Base-by-base conservation (phyloP, 35 echinoderm and acorn worm species). In the Chiridota heheva region DNA sequence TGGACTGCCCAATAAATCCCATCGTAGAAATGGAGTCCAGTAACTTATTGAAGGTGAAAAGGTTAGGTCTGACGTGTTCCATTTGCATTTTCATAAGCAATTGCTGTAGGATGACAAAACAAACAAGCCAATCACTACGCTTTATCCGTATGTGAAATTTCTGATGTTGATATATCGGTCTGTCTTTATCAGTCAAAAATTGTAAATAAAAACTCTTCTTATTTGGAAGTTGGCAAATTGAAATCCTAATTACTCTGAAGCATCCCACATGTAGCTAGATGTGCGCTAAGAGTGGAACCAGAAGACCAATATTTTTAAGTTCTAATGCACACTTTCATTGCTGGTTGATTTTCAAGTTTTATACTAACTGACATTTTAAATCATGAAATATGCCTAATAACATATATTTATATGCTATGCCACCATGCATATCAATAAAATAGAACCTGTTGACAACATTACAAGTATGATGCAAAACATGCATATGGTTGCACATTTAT, bases 71-170 rank as follows among this genome's bases (percentile, higher is more conserved):
- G 1, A 97, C 67, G 13, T 72, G 80, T 44, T 97, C 93, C 17
- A 86, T 40, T 56, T 91, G 59, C 93, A 97, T 97, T 67, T 97
- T 88, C 53, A 88, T 87, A 78, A 97, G 44, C 24, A 97, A 56
- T 88, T 91, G 93, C 88, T 97, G 45, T 1, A 25, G 13, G n/a
- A 65, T 22, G 3, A 71, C 35, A 82, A 73, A 48, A 30, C n/a
- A 7, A 0, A 32, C 67, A 2, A 13, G 67, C 67, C 6, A 24
- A 38, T 38, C 67, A 32, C 24, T 39, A 37, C 36, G 30, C 34
- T 4, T 16, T 32, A 1, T 4, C 41, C 24, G 17, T 34, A 39
- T 15, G 41, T 32, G 25, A 30, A 70, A 70, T 39, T n/a, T n/a
- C 13, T 12, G 10, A 65, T 65, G 15, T 24, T 30, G 12, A 24